Base-by-base conservation (phyloP, 2,113 vertebrate genomes). In the Aix galericulata region DNA sequence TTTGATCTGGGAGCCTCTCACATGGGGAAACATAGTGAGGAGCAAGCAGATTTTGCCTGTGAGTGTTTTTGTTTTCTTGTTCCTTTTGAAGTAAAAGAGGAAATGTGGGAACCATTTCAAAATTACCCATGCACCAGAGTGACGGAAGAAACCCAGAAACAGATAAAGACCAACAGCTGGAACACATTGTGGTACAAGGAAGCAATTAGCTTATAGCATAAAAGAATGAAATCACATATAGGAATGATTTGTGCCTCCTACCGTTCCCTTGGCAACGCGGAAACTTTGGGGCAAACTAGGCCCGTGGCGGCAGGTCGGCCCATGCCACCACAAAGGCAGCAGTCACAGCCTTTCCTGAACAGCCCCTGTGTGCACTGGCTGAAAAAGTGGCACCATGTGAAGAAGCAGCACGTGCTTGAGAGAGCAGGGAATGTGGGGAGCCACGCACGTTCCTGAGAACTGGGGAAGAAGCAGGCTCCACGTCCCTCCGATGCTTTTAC, bases 81-180 rank as follows among this genome's bases (percentile, higher is more conserved):
- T 91, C 67, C 86, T 95, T 96, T 96, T 96, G 91, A 93, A 96
- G 83, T 85, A 85, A 69, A 84, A 81, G 58, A 73, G 88, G 81
- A 95, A 96, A 95, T 96, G 50, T 93, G 96, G 94, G 94, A 96
- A 92, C 44, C 36, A 96, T 95, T 97, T 96, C 92, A 89, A 92
- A 97, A 96, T 94, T 93, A 91, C 91, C 58, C 74, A 63, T 93
- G 53, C 58, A 93, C 55, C 71, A 92, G 77, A 93, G 77, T 82
- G 86, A 92, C 80, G 31, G 88, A 91, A 82, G 44, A 93, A 95
- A 96, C 48, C n/a, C 83, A 94, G 95, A 91, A 96, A 93, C 81
- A 95, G 95, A 95, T 93, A 93, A 95, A 92, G 67, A 80, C 83
- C 10, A 4, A 76, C 95, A 97, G 86, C 90, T 96, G 95, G 81